A percentile compares a stretch with the other conserved stretches of the same genome.
Conservation (phyloP, 2,888 invertebrate genomes). For the Sarcophaga carnaria region DNA sequence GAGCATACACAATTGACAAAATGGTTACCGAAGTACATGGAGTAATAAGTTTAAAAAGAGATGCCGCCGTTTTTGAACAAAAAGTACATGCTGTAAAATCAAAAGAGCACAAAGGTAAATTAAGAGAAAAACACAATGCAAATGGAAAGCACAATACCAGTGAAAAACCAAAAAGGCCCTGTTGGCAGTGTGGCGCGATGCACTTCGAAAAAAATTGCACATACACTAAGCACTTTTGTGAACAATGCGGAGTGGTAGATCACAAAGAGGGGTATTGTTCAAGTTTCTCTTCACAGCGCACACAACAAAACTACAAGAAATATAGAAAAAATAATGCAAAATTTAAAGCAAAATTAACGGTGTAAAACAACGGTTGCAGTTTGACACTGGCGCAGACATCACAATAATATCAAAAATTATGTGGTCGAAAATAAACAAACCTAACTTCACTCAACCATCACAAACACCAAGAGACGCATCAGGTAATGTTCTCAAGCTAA, state of each 20-base stretch:
- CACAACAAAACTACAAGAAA: background rate
- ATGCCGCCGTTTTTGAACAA: slow-evolving; percentile 41
- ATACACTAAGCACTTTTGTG: slow-evolving; percentile 51
- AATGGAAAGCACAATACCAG: background rate
- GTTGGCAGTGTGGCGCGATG: slow-evolving; percentile 61
- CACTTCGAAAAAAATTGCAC: slow-evolving; percentile 51
- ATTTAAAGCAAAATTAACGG: slow-evolving; percentile 13
- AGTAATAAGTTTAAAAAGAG: slow-evolving; percentile 35
- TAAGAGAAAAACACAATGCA: background rate
- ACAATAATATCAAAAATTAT: slow-evolving; percentile 41
- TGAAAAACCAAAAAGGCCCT: slow-evolving; percentile 45
- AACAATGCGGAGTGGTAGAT: slow-evolving; percentile 39
- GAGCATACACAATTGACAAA: slow-evolving; percentile 49
- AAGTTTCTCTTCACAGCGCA: slow-evolving; percentile 20
- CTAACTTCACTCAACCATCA: background rate
- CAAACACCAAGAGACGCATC: slow-evolving; percentile 40
- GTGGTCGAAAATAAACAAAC: slow-evolving; percentile 48
- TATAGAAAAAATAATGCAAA: background rate
- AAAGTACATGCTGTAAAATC: slow-evolving; percentile 22
- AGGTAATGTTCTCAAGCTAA: slow-evolving; percentile 25
- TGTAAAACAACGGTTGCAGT: slow-evolving; percentile 38
- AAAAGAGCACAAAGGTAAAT: slow-evolving; percentile 6
- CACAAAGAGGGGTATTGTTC: slow-evolving; percentile 63
- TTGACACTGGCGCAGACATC: slow-evolving; percentile 45
- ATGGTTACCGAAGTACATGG: slow-evolving; percentile 43